phyloP scores from a whole-genome alignment of 2,888 invertebrate species.

The Perithous albicinctus region DNA sequence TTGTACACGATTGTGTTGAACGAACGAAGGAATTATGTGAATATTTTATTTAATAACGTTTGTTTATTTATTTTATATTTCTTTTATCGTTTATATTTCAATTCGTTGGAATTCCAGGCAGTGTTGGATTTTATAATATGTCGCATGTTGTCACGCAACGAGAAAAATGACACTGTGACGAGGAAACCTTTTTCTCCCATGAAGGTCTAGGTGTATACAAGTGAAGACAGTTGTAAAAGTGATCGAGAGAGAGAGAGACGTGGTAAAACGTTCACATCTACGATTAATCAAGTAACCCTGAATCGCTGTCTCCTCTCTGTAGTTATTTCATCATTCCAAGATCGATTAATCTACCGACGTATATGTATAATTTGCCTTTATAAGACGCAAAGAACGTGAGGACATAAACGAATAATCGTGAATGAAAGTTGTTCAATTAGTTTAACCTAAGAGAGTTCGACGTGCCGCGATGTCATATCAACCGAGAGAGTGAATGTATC shows the following conservation, averaged over 20 bases:
- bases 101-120: not conserved
- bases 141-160: not conserved
- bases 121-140: constrained; percentile 12
- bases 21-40: not conserved
- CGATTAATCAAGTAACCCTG: constrained; percentile 54
- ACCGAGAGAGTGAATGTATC: constrained; percentile 30
- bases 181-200: not conserved
- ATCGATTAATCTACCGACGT: constrained; percentile 38
- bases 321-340: constrained; percentile 38
- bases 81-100: not conserved
- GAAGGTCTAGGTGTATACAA: not conserved
- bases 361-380: constrained; percentile 43
- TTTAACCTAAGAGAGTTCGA: constrained; percentile 25
- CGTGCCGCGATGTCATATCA: constrained; percentile 10
- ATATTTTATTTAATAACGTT: too few relatives aligned
- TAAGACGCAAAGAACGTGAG: constrained; percentile 11
- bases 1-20: too few relatives aligned
- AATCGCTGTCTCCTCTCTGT: constrained; percentile 5
- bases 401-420: constrained; percentile 32
- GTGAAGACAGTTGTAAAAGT: not conserved
- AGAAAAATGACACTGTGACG: not conserved
- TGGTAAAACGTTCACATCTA: not conserved
- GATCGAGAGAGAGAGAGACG: not conserved
- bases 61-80: not conserved
- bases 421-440: constrained; percentile 7